These are phyloP conservation scores for Aphelenchoides avenae DNA, from an alignment of 1,140 invertebrate species.

Conservation along the genomic window DNA sequence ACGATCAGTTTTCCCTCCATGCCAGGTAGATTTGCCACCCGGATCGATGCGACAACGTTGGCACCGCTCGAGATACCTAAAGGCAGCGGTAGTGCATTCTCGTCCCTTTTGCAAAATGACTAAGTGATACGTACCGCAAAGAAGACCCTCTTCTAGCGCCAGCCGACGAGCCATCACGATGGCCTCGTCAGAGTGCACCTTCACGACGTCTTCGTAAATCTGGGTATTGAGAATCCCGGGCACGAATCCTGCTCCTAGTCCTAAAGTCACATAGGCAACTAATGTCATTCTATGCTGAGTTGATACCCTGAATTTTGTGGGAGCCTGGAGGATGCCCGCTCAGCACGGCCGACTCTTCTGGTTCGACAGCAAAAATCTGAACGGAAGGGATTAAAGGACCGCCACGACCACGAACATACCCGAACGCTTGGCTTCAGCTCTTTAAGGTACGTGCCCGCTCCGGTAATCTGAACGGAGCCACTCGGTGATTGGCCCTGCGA, in stretches of 20 bases:
- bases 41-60: slow-evolving; percentile 50
- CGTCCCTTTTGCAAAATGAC: not conserved
- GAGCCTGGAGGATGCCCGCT: slow-evolving; percentile 40
- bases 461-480: slow-evolving; percentile 51
- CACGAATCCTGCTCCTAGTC: slow-evolving; percentile 51
- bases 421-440: slow-evolving; percentile 48
- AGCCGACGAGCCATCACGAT: slow-evolving; percentile 56
- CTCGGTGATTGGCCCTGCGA: not conserved
- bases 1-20: slow-evolving; percentile 55
- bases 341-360: slow-evolving; percentile 50
- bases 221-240: slow-evolving; percentile 45
- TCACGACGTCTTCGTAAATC: slow-evolving; percentile 46
- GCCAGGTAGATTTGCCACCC: slow-evolving; percentile 40
- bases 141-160: slow-evolving; percentile 54
- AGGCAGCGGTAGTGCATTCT: too few relatives aligned
- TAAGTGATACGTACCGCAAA: slow-evolving; percentile 42
- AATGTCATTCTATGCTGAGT: not conserved
- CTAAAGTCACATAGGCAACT: slow-evolving; percentile 22
- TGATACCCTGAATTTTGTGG: slow-evolving; percentile 56
- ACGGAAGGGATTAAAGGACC: slow-evolving; percentile 16
- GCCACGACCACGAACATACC: slow-evolving; percentile 16
- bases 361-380: slow-evolving; percentile 53
- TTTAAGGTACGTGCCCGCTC: slow-evolving; percentile 43
- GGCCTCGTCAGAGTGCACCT: slow-evolving; percentile 56
- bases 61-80: slow-evolving; percentile 56